These are phyloP conservation scores for Diuraphis noxia DNA, from an alignment of 1,140 invertebrate species.

Conservation along the genomic window DNA sequence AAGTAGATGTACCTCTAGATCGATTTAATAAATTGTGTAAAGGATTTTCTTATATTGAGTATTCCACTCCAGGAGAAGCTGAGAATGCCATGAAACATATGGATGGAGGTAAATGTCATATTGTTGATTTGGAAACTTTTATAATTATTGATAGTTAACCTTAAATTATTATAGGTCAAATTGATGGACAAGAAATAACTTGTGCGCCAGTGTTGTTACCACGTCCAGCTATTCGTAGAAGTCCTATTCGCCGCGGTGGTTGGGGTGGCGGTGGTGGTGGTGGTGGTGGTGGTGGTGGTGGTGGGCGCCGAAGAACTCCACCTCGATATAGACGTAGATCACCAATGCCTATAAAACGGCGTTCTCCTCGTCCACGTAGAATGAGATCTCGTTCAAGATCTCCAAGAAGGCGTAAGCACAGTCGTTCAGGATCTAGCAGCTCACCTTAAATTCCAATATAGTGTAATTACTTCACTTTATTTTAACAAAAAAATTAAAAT, in stretches of 20 bases:
- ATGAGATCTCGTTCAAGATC: constrained; percentile 66
- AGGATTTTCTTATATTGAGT: constrained; percentile 95
- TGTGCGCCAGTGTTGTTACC: constrained; percentile 86
- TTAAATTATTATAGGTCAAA: constrained; percentile 66
- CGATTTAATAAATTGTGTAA: constrained; percentile 83
- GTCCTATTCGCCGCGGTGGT: constrained; percentile 64
- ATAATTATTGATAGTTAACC: background rate
- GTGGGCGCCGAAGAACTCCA: constrained; percentile 39
- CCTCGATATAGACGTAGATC: constrained; percentile 51
- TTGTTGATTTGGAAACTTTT: background rate
- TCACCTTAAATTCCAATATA: constrained; percentile 66
- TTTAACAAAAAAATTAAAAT: background rate
- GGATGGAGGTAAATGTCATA: constrained; percentile 79
- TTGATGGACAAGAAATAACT: constrained; percentile 91
- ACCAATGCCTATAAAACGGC: constrained; percentile 41
- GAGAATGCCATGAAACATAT: constrained; percentile 99
- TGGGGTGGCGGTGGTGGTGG: constrained; percentile 26
- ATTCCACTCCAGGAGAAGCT: constrained; percentile 88
- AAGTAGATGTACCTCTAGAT: constrained; percentile 87
- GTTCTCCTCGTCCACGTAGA: constrained; percentile 60
- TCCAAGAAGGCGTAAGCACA: constrained; percentile 72
- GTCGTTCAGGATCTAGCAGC: constrained; percentile 78
- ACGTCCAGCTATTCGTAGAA: constrained; percentile 67
- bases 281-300: constrained; percentile 17
- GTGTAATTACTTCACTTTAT: background rate